These are phyloP conservation scores for Gorilla gorilla DNA, from an alignment of 2,113 vertebrate genomes.

Conservation along the genomic window DNA sequence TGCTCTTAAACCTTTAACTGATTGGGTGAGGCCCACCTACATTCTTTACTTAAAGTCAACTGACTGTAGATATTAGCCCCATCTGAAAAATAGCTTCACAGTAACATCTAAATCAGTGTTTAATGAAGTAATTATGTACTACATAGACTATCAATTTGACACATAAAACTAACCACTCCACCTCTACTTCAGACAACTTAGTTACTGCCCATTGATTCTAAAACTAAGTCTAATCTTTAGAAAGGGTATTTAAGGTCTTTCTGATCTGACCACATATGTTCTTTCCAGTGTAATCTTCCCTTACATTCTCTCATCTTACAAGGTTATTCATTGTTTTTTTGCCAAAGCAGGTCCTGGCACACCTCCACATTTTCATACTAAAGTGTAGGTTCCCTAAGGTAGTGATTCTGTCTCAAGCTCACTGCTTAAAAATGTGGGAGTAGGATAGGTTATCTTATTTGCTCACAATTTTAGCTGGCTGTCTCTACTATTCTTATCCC, in stretches of 20 bases:
- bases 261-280: background rate
- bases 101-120: background rate
- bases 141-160: background rate
- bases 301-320: background rate
- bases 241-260: background rate
- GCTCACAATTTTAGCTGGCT: background rate
- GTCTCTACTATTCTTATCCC: background rate
- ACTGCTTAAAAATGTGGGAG: background rate
- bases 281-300: background rate
- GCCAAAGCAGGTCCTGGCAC: background rate
- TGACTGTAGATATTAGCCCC: background rate
- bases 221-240: background rate
- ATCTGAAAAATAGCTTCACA: background rate
- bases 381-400: background rate
- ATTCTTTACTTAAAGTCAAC: background rate
- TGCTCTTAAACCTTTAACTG: background rate
- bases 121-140: background rate
- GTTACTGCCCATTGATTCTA: background rate
- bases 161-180: background rate
- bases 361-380: background rate
- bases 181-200: background rate
- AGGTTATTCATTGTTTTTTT: background rate
- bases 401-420: background rate
- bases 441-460: background rate
- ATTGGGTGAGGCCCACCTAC: background rate